phyloP scores from a whole-genome alignment of 2,113 vertebrate genomes.

The Sphaerodactylus townsendi region DNA sequence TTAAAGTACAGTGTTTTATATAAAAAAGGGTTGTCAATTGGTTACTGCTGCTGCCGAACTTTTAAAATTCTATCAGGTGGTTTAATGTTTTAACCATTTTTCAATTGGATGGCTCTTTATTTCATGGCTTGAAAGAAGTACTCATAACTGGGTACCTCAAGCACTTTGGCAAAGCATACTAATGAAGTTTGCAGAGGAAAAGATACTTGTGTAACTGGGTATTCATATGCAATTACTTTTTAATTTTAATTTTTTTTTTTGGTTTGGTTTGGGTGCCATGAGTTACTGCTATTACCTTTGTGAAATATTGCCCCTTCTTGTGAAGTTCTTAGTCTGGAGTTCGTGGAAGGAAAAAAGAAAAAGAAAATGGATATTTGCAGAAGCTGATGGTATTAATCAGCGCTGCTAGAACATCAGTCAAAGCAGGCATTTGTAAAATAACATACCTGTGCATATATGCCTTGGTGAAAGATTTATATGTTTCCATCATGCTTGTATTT shows the following conservation, averaged over 20 bases:
- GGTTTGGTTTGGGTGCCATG: background rate
- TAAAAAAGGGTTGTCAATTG: background rate
- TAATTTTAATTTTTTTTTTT: no score
- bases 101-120: background rate
- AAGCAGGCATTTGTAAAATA: slow-evolving; percentile 14
- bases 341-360: background rate
- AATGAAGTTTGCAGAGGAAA: background rate
- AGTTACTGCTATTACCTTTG: background rate
- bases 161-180: background rate
- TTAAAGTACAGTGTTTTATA: no score
- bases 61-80: background rate
- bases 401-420: slow-evolving; percentile 6
- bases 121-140: background rate
- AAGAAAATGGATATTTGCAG: background rate
- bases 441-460: slow-evolving; percentile 14
- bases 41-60: background rate
- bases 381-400: slow-evolving; percentile 12
- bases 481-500: slow-evolving; percentile 18
- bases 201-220: background rate
- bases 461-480: slow-evolving; percentile 10
- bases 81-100: background rate
- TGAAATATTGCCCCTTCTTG: slow-evolving; percentile 4
- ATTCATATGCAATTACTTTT: background rate
- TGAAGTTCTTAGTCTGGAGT: background rate
- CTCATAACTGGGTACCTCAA: background rate